Evolutionary conservation across 2,113 vertebrate genomes (phyloP), one percentile per base, ranked within the genome.

Genomic region (Silurus asotus): DNA sequence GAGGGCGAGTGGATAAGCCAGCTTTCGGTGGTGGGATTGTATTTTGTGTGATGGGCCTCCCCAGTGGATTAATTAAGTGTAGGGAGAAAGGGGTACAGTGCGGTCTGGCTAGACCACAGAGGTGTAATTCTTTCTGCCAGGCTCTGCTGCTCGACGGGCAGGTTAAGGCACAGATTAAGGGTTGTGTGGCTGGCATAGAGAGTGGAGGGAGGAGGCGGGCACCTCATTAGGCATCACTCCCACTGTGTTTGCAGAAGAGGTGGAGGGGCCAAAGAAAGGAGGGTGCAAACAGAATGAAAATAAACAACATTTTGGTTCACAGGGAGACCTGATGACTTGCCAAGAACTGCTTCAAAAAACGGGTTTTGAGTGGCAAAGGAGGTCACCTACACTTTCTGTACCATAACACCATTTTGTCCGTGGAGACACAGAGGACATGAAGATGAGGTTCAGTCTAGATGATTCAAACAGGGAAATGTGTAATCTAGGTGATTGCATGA

Each of bases 141-240:
- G 84, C 56, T 62, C 65, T 82, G 86, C 79, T 83, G 83, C 87
- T 87, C 78, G 67, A 87, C 55, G 83, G 86, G 88, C 89, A 87
- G 90, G 91, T 92, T 92, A 92, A 92, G 90, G 90, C 90, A 89
- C 90, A 90, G 91, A 89, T 92, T 90, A 92, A 88, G 91, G 89
- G 91, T 91, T 87, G 83, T 78, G 49, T 89, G 74, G 88, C 81
- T 90, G 88, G 89, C 86, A 89, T 61, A 37, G 87, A 89, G 84
- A 84, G 72, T 72, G 69, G 74, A 81, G 78, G 81, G 85, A 81
- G 87, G 86, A 84, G 86, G 88, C 74, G 83, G 87, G 89, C 62
- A 84, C 72, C 87, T 92, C 91, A 90, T 92, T 92, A 92, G 78
- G 87, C 87, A 84, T 82, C 51, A 86, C 86, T 90, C 89, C 88